Evolutionary conservation across 1,140 invertebrate species (phyloP), one percentile per base, ranked within the genome.

Genomic region (Heliconius congener): DNA sequence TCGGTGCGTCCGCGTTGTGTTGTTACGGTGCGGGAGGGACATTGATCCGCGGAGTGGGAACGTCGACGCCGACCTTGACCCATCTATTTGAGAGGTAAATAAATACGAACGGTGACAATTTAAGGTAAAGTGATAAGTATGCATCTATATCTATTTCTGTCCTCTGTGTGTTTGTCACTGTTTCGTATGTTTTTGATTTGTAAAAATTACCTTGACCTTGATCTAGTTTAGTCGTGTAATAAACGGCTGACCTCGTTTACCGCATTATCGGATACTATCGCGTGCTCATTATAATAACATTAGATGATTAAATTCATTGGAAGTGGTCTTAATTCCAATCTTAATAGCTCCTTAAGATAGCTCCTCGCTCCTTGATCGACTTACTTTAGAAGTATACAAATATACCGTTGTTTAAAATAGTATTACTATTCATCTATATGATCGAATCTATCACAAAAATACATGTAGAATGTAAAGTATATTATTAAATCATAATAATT

Each of bases 181-280:
- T 88, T 86, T 88, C 87, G 86, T 88, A 85, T 92, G 87, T 87
- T 91, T 94, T 92, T 93, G 90, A 93, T 93, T 94, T 93, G 93
- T 94, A 93, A 93, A 93, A 93, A 91, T 94, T 91, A 93, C 93
- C 91, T 94, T 94, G 93, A 94, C 93, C 93, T 93, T 94, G 93
- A 94, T 94, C 93, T 91, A 93, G 87, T 94, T 94, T 91, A 87
- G 87, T 88, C 85, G 84, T 88, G 89, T 91, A 90, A 93, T 92
- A 94, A 93, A 93, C 86, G 86, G 77, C 87, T 94, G 93, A 93
- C 93, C 93, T 94, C 93, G 91, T 93, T 93, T 90, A 89, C 88
- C 81, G 86, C 85, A 93, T 92, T 94, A 93, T 94, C 91, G 89
- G 84, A 87, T 88, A 83, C 83, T 90, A 91, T 92, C 90, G 88